Conservation (phyloP, 2,113 vertebrate species). For the Microtus montanus region DNA sequence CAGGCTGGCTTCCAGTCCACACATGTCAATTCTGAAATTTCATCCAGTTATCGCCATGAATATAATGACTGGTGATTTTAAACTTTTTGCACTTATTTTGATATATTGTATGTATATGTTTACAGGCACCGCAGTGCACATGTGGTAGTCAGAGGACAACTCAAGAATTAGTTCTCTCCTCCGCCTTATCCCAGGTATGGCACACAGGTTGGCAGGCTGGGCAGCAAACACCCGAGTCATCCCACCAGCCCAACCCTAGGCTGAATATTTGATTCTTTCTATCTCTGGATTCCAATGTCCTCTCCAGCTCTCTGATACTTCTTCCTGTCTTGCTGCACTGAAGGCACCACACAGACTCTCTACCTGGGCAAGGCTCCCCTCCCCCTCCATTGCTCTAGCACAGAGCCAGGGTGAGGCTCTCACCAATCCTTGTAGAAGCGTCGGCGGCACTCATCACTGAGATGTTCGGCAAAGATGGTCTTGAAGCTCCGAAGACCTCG, state of each 20-base stretch:
- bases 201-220: neutral
- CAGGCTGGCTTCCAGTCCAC: neutral
- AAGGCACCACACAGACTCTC: neutral
- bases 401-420: neutral
- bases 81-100: neutral
- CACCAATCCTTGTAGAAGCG: conserved; percentile 91
- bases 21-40: neutral
- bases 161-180: neutral
- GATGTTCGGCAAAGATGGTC: conserved; percentile 89
- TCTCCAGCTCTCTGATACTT: neutral
- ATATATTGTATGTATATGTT: neutral
- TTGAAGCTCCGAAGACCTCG: conserved; percentile 87
- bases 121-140: neutral
- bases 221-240: neutral
- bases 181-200: too few relatives aligned
- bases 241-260: neutral
- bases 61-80: neutral
- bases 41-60: neutral
- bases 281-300: neutral
- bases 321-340: neutral
- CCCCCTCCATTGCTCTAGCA: neutral
- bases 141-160: neutral
- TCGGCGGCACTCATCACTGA: conserved; percentile 87
- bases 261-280: neutral
- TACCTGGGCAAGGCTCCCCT: neutral